phyloP scores from a whole-genome alignment of 2,888 invertebrate species.

The Acanthococcus lagerstroemiae region DNA sequence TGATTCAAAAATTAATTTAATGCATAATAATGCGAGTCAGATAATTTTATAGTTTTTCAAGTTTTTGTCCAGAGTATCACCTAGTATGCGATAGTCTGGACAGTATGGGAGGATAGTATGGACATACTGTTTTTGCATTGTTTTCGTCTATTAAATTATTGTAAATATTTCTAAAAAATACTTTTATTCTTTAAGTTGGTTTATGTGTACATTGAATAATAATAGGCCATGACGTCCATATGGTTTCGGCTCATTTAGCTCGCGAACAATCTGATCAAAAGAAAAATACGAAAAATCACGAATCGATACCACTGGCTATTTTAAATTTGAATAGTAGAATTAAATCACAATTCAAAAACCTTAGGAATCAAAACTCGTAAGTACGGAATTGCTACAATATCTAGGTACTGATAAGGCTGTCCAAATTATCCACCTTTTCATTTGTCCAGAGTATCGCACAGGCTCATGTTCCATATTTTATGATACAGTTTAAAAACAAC shows the following conservation, averaged over 20 bases:
- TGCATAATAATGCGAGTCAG: no score
- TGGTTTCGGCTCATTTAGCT: neutral
- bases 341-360: no score
- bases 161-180: neutral
- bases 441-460: no score
- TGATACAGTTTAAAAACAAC: no score
- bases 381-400: neutral
- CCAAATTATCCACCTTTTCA: neutral
- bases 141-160: neutral
- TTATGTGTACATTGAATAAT: neutral
- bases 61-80: neutral
- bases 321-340: no score
- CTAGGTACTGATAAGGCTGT: neutral
- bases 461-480: no score
- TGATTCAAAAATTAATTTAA: neutral
- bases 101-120: neutral
- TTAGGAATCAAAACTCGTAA: neutral
- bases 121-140: neutral
- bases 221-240: neutral
- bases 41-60: no score
- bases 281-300: neutral
- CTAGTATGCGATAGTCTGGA: neutral
- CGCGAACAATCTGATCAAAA: no score
- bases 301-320: no score
- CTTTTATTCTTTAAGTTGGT: neutral